Evolutionary conservation across 2,888 invertebrate genomes (phyloP).

Genomic region (Opisthograptis luteolata): DNA sequence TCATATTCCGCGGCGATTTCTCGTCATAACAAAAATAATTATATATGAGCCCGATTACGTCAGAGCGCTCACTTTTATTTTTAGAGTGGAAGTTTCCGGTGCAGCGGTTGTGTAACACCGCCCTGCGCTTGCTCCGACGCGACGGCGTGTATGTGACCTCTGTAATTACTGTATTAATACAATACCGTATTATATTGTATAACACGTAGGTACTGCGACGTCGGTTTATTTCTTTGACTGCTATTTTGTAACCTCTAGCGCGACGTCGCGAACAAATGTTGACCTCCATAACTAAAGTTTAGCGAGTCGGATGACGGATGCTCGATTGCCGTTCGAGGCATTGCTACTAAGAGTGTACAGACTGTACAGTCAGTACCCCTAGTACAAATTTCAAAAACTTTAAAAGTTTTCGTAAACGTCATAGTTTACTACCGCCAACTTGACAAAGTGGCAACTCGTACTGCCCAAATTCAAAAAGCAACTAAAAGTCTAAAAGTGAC

Average conservation of each 20-base stretch:
- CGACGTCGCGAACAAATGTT: not conserved
- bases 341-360: no score
- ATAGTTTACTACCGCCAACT: no score
- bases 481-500: no score
- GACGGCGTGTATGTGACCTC: conserved; percentile 44
- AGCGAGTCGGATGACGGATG: not conserved
- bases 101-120: conserved; percentile 44
- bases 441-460: no score
- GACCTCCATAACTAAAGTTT: not conserved
- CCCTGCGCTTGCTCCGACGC: conserved; percentile 45
- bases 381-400: no score
- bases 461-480: no score
- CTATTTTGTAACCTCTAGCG: not conserved
- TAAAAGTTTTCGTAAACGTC: no score
- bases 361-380: no score
- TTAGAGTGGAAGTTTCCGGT: conserved; percentile 65
- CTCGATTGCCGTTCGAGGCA: not conserved
- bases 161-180: conserved; percentile 30
- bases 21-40: conserved; percentile 55
- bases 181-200: conserved; percentile 20
- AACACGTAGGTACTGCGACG: not conserved
- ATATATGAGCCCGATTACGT: conserved; percentile 64
- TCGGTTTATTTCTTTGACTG: conserved; percentile 3
- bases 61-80: conserved; percentile 78
- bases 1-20: conserved; percentile 49